Conservation (phyloP, 2,113 vertebrate species). For the Garra rufa region DNA sequence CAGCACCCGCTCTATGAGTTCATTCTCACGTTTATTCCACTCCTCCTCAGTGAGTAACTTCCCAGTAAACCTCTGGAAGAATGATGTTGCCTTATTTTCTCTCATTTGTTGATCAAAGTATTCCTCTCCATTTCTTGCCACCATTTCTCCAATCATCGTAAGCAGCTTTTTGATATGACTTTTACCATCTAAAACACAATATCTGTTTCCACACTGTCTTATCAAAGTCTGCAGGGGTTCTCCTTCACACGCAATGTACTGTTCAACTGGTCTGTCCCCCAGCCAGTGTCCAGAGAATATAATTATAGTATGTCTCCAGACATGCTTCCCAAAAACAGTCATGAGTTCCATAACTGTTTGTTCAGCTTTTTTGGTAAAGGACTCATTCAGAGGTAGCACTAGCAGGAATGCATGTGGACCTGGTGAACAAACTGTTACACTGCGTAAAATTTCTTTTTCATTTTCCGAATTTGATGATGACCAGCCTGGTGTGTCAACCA, state of each 20-base stretch:
- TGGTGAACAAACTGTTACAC: constrained; percentile 27
- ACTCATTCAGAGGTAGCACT: neutral
- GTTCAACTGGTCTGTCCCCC: constrained; percentile 21
- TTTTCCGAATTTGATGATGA: neutral
- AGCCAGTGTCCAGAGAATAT: constrained; percentile 35
- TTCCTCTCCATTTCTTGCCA: constrained; percentile 34
- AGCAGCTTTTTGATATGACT: no score
- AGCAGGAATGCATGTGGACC: constrained; percentile 48
- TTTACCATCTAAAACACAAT: no score
- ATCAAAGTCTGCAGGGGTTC: constrained; percentile 21
- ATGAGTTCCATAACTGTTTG: constrained; percentile 24
- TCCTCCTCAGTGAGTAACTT: constrained; percentile 33
- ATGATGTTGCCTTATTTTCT: no score
- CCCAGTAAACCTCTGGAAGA: neutral
- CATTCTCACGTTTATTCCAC: constrained; percentile 40
- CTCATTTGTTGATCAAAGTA: no score
- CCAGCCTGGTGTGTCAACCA: constrained; percentile 51
- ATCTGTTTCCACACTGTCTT: constrained; percentile 39
- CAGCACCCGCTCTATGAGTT: constrained; percentile 27
- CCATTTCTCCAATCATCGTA: constrained; percentile 29
- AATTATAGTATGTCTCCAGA: constrained; percentile 44
- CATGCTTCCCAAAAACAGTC: constrained; percentile 20
- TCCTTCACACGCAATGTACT: constrained; percentile 38
- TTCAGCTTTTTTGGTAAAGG: constrained; percentile 25
- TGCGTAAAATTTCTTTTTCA: constrained; percentile 40